These are phyloP conservation scores for Parazoanthus darwini DNA, from an alignment of 92 coral and sea anemone genomes.

Conservation along the genomic window DNA sequence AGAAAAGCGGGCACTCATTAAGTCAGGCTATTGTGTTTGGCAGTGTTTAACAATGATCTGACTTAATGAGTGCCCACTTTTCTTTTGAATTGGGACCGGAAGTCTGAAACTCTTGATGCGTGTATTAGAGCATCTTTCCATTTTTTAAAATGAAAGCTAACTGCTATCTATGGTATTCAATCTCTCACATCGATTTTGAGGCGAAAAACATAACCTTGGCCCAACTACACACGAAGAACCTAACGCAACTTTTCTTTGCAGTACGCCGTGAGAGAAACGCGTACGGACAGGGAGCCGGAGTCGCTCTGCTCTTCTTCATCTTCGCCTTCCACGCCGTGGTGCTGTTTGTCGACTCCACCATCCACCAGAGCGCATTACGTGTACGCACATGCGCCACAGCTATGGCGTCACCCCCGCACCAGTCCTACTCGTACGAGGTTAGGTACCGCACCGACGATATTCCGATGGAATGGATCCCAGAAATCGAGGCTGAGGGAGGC, in stretches of 20 bases:
- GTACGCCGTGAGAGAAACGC: constrained; percentile 20
- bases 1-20: too few relatives aligned
- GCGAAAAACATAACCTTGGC: not conserved
- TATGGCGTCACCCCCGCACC: not conserved
- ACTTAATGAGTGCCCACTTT: too few relatives aligned
- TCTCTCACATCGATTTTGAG: too few relatives aligned
- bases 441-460: constrained; percentile 5
- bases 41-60: too few relatives aligned
- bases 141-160: too few relatives aligned
- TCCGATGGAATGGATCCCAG: constrained; percentile 11
- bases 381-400: not conserved
- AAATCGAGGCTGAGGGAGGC: constrained; percentile 10
- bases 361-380: constrained; percentile 18
- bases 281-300: constrained; percentile 42
- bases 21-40: too few relatives aligned
- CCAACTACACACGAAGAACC: not conserved
- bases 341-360: constrained; percentile 30
- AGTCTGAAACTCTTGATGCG: too few relatives aligned
- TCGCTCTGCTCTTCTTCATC: constrained; percentile 36
- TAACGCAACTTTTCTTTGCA: not conserved
- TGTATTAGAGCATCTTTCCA: too few relatives aligned
- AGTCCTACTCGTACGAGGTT: constrained; percentile 7
- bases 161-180: too few relatives aligned
- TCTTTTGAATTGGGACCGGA: too few relatives aligned
- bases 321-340: constrained; percentile 36